Evolutionary conservation across 2,888 invertebrate species (phyloP).

Genomic region (Trypoxylon attenuatum): DNA sequence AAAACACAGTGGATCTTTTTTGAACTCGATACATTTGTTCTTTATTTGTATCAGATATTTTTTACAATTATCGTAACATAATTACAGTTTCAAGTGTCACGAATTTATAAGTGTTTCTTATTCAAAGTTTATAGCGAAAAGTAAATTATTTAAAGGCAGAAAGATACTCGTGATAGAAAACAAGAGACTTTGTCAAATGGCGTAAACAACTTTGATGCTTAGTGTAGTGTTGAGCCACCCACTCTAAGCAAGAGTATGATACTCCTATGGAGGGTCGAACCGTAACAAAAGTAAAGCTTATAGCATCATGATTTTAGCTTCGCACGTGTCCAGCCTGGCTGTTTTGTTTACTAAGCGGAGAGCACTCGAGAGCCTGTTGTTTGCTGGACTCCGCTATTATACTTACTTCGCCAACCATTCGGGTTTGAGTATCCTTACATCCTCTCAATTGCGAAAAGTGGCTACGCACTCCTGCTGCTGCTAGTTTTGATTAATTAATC

Average conservation of each 20-base stretch:
- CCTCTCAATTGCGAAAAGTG: constrained; percentile 31
- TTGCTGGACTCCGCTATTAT: constrained; percentile 63
- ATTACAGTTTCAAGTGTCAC: too few species aligned
- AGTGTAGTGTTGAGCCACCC: constrained; percentile 14
- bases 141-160: too few species aligned
- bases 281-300: constrained; percentile 65
- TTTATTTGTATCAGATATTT: too few species aligned
- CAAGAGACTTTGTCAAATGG: too few species aligned
- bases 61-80: too few species aligned
- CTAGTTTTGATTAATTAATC: constrained; percentile 55
- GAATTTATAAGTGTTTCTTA: too few species aligned
- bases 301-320: constrained; percentile 73
- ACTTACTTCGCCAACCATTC: constrained; percentile 49
- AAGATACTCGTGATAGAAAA: too few species aligned
- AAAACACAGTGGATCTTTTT: too few species aligned
- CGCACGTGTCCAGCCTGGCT: constrained; percentile 68
- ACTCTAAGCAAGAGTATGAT: constrained; percentile 50
- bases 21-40: too few species aligned
- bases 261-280: constrained; percentile 49
- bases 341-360: constrained; percentile 69
- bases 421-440: constrained; percentile 35
- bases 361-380: constrained; percentile 62
- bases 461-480: constrained; percentile 16
- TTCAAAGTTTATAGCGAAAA: too few species aligned
- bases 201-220: background rate